Base-by-base conservation (phyloP, 2,113 vertebrate genomes). In the Odontophorus gujanensis region DNA sequence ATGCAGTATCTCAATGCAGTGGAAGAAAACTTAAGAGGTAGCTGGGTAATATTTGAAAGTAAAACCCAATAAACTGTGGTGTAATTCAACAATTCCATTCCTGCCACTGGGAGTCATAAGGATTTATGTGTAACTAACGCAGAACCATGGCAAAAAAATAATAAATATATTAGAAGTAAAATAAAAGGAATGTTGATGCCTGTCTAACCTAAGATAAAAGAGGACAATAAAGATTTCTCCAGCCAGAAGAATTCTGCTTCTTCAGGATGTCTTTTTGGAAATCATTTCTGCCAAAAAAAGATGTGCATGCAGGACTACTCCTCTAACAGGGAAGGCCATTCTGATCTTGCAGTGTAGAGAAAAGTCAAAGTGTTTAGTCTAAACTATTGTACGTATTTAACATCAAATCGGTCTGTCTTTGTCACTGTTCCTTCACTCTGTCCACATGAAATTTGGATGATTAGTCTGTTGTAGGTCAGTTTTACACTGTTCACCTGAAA, bases 1-100 rank as follows among this genome's bases (percentile, higher is more conserved):
- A 85, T 86, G 74, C 55, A 76, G 86, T 93, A 71, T 90, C 55
- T 74, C 34, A 47, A 47, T 90, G 82, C 90, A 59, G 14, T 81
- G 61, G 94, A 86, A 92, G 73, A 28, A 80, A 87, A 87, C 30
- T 21, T 14, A 80, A 53, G 59, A 74, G 38, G 22, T 76, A 87
- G 55, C 15, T 85, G 20, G 13, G 16, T 83, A 67, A 30, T 32
- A 50, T n/a, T 84, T 71, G 69, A 53, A 63, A 19, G 26, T 67
- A 67, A 78, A 82, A 77, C 5, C 9, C 7, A 71, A 45, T 71
- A 91, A 91, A 66, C 50, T 83, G 32, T 63, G 38, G 32, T 72
- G 38, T 77, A 75, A 89, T 73, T 59, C 59, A n/a, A 40, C 65
- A 86, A 57, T 82, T 62, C 42, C 28, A 51, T 38, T 50, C 26